Conservation (phyloP, 2,888 invertebrate genomes). For the Lepidocyrtinus sp. region DNA sequence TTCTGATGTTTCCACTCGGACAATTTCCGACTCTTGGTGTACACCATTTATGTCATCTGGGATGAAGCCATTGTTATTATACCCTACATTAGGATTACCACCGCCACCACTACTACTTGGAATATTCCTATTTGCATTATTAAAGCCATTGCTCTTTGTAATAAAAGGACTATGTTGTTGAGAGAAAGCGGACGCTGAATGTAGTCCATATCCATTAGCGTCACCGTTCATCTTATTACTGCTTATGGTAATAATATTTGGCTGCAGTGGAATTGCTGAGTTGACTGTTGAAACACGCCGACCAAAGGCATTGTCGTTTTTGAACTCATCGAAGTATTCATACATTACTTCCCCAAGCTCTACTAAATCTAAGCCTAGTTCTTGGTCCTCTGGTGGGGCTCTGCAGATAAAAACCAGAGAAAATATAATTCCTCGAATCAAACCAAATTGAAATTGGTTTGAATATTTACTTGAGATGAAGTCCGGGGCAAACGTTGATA, state of each 20-base stretch:
- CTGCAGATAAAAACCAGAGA: slow-evolving; percentile 17
- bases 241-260: slow-evolving; percentile 28
- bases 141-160: background rate
- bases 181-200: background rate
- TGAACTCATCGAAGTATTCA: slow-evolving; percentile 57
- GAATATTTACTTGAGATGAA: slow-evolving; percentile 32
- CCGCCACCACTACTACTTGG: background rate
- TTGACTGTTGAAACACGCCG: background rate
- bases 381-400: slow-evolving; percentile 48
- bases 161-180: slow-evolving; percentile 18
- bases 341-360: slow-evolving; percentile 60
- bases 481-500: slow-evolving; percentile 64
- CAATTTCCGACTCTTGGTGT: background rate
- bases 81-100: background rate
- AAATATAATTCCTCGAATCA: background rate
- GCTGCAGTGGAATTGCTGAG: background rate
- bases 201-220: slow-evolving; percentile 17
- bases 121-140: no score
- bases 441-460: background rate
- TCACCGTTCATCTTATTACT: slow-evolving; percentile 18
- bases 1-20: slow-evolving; percentile 20
- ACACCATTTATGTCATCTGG: background rate
- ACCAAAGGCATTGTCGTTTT: background rate
- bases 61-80: slow-evolving; percentile 15
- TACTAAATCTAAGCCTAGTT: slow-evolving; percentile 55